Evolutionary conservation across 2,797 vertebrate genomes (phyloP), one percentile per base, ranked within the genome.

Genomic region (Cyclura pinguis): DNA sequence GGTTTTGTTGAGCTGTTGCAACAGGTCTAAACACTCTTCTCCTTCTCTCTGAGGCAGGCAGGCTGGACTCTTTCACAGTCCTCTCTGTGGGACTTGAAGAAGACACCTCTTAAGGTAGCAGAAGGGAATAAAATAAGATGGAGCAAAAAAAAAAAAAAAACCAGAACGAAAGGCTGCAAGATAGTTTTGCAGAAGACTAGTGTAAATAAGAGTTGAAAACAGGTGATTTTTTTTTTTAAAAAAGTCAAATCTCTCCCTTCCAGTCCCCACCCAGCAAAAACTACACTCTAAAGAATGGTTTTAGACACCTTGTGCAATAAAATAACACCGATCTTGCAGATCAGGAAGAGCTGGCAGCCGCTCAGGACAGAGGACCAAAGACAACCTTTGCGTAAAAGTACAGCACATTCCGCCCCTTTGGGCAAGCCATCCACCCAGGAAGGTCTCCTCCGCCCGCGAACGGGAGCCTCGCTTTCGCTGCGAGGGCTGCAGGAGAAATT

Each of bases 401-500:
- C 42, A 62, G 24, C 69, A 1, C 72, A 35, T 10, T 42, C 69
- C 18, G n/a, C 69, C 12, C 35, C 52, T 62, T 78, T 32, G 74
- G 3, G 55, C 29, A 3, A 52, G 2, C 13, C 35, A 10, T 29
- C 57, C 14, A 13, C 35, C 72, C 20, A 13, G 76, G 59, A n/a
- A 50, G 76, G 52, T 67, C 82, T 72, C 74, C 74, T 69, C 73
- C 47, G 62, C 88, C 74, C 38, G 59, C 57, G 6, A 8, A 35
- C 10, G 57, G 72, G 47, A 55, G 77, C 80, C 18, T 38, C 72
- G 1, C 27, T 35, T 55, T 18, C 24, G n/a, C 42, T 20, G 88
- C 88, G 78, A 55, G 55, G 84, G n/a, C 42, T 20, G 88, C 88
- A 78, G 59, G 72, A 89, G 76, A 55, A 55, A 16, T 64, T 55